phyloP scores from a whole-genome alignment of 2,113 vertebrate genomes.

The Tetraodon nigroviridis region DNA sequence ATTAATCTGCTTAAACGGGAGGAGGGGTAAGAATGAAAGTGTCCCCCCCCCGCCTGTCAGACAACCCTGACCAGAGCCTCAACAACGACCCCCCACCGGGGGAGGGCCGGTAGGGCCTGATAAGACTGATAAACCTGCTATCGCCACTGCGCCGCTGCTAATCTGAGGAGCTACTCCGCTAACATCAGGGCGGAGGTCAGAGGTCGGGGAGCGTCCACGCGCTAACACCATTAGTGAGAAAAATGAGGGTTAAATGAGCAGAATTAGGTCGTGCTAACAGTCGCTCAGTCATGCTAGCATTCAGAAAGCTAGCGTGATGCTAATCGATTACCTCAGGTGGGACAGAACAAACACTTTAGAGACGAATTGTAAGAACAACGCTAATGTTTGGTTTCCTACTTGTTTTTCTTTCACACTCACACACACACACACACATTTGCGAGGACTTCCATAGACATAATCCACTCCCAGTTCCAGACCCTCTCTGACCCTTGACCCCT shows the following conservation, averaged over 20 bases:
- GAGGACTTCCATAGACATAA: background rate
- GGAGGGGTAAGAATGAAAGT: constrained; percentile 13
- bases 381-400: constrained; percentile 51
- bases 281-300: too few species aligned
- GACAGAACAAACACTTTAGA: constrained; percentile 21
- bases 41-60: constrained; percentile 37
- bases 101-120: too few species aligned
- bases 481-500: too few species aligned
- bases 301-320: too few species aligned
- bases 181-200: background rate
- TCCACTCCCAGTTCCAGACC: too few species aligned
- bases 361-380: constrained; percentile 43
- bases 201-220: background rate
- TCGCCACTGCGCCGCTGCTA: too few species aligned
- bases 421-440: constrained; percentile 10
- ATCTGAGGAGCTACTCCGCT: background rate
- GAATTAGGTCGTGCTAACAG: too few species aligned
- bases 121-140: background rate
- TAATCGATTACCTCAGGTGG: too few species aligned
- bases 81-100: too few species aligned
- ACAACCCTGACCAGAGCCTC: constrained; percentile 25
- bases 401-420: constrained; percentile 15
- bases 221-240: background rate
- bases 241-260: constrained; percentile 27
- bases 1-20: constrained; percentile 64